Conservation (phyloP, 2,797 vertebrate species). For the Acanthornis magna region DNA sequence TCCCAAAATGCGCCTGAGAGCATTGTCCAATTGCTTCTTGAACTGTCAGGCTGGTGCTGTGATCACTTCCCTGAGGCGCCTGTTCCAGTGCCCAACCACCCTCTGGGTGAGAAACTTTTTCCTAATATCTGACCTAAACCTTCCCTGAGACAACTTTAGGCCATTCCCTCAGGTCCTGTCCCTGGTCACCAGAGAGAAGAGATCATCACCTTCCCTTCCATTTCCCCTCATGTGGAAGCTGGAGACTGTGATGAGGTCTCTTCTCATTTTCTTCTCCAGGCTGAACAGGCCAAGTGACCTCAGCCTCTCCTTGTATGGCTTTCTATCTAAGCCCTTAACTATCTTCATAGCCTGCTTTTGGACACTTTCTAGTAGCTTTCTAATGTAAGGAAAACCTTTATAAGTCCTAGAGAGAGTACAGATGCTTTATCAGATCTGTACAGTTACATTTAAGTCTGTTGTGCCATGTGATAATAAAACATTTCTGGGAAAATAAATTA, state of each 20-base stretch:
- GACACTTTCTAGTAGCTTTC: not conserved
- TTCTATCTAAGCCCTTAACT: not conserved
- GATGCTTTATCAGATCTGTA: not conserved
- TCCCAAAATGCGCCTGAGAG: not conserved
- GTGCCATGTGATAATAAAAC: not conserved
- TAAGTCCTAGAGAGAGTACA: not conserved
- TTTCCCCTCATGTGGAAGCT: accelerated
- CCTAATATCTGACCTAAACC: not conserved
- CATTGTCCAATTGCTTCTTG: accelerated
- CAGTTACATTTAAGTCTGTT: not conserved
- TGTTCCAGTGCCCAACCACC: not conserved
- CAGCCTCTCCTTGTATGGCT: not conserved
- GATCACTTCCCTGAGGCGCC: too few relatives aligned
- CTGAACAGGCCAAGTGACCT: not conserved
- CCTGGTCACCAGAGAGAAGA: not conserved
- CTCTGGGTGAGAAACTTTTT: not conserved
- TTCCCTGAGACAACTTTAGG: not conserved
- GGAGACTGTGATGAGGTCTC: not conserved
- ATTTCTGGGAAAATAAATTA: not conserved
- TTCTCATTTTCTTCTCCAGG: not conserved
- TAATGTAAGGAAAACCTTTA: not conserved
- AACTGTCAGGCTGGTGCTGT: not conserved
- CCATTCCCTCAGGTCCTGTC: not conserved
- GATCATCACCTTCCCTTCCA: accelerated
- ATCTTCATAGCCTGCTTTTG: not conserved